Conservation (phyloP, 2,797 vertebrate genomes). For the Alauda arvensis region DNA sequence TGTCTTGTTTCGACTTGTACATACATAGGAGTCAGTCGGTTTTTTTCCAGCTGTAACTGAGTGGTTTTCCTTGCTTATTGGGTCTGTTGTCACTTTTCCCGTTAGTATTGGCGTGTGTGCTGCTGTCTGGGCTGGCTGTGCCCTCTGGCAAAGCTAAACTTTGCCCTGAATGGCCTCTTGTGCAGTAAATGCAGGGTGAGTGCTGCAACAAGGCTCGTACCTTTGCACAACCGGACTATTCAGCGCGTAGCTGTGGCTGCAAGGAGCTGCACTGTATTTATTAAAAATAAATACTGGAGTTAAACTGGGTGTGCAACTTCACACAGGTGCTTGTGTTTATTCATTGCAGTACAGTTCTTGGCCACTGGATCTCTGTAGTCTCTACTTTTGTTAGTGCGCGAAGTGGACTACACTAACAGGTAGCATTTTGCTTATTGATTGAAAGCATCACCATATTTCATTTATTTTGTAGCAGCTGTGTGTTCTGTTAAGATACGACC, state of each 20-base stretch:
- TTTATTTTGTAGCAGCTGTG: neutral
- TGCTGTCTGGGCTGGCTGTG: neutral
- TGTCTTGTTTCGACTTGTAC: neutral
- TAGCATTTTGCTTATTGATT: neutral
- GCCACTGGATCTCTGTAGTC: neutral
- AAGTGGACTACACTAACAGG: neutral
- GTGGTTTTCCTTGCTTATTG: neutral
- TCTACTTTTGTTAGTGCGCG: rapidly evolving
- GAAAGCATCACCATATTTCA: neutral
- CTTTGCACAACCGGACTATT: neutral
- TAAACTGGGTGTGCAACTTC: neutral
- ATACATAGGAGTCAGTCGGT: neutral
- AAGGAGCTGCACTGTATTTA: neutral
- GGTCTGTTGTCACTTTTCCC: neutral
- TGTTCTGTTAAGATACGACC: neutral
- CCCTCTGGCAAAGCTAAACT: neutral
- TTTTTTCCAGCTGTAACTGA: neutral
- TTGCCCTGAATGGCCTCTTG: neutral
- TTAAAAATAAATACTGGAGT: neutral
- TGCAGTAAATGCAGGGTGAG: neutral
- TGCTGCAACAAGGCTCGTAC: rapidly evolving
- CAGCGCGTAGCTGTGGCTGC: neutral
- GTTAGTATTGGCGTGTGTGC: rapidly evolving
- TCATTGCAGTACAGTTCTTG: neutral
- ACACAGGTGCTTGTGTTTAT: rapidly evolving